Conservation (phyloP, 2,888 invertebrate species). For the Phlogophora meticulosa region DNA sequence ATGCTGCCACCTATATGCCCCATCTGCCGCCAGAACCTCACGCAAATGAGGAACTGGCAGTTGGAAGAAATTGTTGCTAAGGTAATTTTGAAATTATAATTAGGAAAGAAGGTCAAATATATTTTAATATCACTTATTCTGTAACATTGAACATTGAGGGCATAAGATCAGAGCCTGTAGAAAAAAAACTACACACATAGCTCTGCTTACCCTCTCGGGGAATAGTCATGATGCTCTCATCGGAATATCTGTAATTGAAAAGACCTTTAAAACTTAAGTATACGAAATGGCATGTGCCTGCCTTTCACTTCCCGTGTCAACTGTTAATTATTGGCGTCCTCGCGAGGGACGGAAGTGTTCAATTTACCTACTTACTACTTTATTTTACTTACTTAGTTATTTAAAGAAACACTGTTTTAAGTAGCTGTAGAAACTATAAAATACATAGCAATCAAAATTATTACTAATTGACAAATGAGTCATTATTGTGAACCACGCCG, state of each 20-base stretch:
- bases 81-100: conserved; percentile 65
- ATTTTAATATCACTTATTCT: no score
- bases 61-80: conserved; percentile 83
- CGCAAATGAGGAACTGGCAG: conserved; percentile 86
- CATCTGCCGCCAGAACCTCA: conserved; percentile 85
- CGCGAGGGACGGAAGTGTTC: background rate
- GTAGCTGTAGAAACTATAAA: background rate
- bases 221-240: background rate
- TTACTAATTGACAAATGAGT: background rate
- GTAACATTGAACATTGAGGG: no score
- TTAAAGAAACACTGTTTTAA: background rate
- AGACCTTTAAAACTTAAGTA: background rate
- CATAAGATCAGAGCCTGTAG: no score
- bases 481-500: background rate
- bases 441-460: background rate
- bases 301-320: background rate
- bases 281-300: background rate
- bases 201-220: background rate
- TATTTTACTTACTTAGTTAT: background rate
- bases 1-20: conserved; percentile 82
- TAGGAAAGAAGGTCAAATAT: background rate
- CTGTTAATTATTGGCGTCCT: background rate
- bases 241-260: background rate
- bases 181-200: no score
- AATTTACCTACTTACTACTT: background rate